Percentiles rank a stretch among this genome's conserved stretches.
phyloP scores from a whole-genome alignment of 2,888 invertebrate species.

The Andrena minutula region DNA sequence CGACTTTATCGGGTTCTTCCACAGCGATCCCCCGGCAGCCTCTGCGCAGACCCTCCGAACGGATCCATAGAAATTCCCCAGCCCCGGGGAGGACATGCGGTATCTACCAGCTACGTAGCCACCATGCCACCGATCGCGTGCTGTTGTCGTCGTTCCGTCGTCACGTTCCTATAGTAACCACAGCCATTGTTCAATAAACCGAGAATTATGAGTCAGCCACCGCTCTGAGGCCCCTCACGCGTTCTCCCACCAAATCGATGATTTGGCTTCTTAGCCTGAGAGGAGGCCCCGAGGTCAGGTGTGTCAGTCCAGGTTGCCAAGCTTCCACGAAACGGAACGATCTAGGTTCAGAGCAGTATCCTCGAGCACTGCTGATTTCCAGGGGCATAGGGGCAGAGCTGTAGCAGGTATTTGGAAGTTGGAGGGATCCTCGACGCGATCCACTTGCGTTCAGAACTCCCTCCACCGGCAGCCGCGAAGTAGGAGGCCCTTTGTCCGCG shows the following conservation, averaged over 20 bases:
- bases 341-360: too few relatives aligned
- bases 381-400: background rate
- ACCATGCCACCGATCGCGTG: slow-evolving; percentile 47
- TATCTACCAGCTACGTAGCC: slow-evolving; percentile 1
- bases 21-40: slow-evolving; percentile 14
- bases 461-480: background rate
- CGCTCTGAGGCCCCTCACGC: slow-evolving; percentile 17
- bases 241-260: slow-evolving; percentile 4
- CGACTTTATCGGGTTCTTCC: slow-evolving; percentile 24
- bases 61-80: slow-evolving; percentile 36
- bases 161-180: slow-evolving; percentile 80
- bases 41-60: background rate
- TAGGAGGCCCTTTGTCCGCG: slow-evolving; percentile 5
- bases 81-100: slow-evolving; percentile 1
- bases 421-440: slow-evolving; percentile 16
- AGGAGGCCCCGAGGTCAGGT: background rate
- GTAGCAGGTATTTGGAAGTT: slow-evolving; percentile 10
- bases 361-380: slow-evolving; percentile 4
- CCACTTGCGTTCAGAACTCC: slow-evolving; percentile 4
- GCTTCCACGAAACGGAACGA: background rate
- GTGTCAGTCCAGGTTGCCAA: background rate
- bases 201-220: slow-evolving; percentile 78
- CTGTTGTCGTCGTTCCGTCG: slow-evolving; percentile 73
- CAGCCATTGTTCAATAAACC: slow-evolving; percentile 79
- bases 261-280: background rate